These are phyloP conservation scores for Frieseomelitta varia DNA, from an alignment of 1,140 invertebrate species.

Conservation along the genomic window DNA sequence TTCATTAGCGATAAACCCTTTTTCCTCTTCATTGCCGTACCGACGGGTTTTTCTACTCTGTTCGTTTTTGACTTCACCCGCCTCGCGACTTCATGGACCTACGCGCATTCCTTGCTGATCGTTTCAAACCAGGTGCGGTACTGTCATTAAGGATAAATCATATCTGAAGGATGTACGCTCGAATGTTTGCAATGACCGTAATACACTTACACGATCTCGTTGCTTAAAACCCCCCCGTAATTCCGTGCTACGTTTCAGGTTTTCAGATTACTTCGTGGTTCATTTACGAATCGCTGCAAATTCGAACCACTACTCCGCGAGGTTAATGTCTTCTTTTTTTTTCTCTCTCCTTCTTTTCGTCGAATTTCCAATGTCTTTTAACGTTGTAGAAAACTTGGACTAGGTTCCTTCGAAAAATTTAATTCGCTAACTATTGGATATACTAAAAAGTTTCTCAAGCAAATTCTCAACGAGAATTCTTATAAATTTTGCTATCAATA, in stretches of 20 bases:
- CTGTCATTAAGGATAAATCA: conserved; percentile 69
- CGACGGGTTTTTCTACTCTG: conserved; percentile 67
- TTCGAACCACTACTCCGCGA: background rate
- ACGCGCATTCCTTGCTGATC: conserved; percentile 68
- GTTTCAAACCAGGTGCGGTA: conserved; percentile 63
- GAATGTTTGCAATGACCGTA: conserved; percentile 51
- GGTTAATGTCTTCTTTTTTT: background rate
- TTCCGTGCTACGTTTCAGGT: background rate
- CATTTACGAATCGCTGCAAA: conserved; percentile 21
- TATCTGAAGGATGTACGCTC: conserved; percentile 51
- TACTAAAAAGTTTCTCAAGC: too few species aligned
- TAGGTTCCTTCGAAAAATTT: background rate
- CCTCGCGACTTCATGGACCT: conserved; percentile 64
- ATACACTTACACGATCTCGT: conserved; percentile 47
- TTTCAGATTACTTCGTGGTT: background rate
- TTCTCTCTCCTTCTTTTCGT: background rate
- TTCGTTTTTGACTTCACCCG: conserved; percentile 63
- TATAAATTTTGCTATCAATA: background rate
- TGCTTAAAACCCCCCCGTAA: conserved; percentile 13
- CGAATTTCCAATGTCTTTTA: background rate
- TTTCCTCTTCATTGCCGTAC: conserved; percentile 62
- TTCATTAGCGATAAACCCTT: conserved; percentile 75
- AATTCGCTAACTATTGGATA: background rate
- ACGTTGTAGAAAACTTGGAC: too few species aligned
- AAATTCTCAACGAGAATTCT: too few species aligned